phyloP scores from a whole-genome alignment of 2,797 vertebrate species.

The Ptychadena robeensis region DNA sequence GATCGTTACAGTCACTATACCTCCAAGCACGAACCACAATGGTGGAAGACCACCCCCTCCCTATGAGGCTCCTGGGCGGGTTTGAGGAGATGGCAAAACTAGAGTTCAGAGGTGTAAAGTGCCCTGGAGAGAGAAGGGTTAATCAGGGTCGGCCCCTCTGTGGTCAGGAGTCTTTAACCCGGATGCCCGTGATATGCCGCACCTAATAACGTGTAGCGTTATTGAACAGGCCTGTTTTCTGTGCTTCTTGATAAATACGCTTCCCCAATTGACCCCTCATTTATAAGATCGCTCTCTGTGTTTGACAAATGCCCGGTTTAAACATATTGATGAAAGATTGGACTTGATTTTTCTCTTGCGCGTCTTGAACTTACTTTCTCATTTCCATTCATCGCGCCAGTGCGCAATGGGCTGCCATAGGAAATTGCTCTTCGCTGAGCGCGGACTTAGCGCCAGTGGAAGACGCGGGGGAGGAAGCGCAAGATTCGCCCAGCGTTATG shows the following conservation, averaged over 20 bases:
- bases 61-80: too few relatives aligned
- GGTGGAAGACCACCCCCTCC: too few relatives aligned
- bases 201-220: neutral
- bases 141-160: neutral
- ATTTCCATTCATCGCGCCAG: neutral
- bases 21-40: too few relatives aligned
- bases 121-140: neutral
- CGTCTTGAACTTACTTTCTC: conserved; percentile 13
- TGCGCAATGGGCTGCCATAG: conserved; percentile 14
- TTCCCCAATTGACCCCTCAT: neutral
- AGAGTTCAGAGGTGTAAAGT: too few relatives aligned
- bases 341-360: conserved; percentile 16
- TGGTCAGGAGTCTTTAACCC: neutral
- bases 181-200: neutral
- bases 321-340: conserved; percentile 4
- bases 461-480: neutral
- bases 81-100: too few relatives aligned
- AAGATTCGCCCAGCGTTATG: neutral
- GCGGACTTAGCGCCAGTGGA: neutral
- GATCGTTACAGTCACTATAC: too few relatives aligned
- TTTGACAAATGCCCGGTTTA: neutral
- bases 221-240: neutral
- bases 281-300: neutral
- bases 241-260: neutral
- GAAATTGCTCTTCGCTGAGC: conserved; percentile 29